Percentiles rank a stretch among this genome's conserved stretches.
These are phyloP conservation scores for Procambarus clarkii DNA, from an alignment of 1,140 invertebrate species.

Conservation along the genomic window DNA sequence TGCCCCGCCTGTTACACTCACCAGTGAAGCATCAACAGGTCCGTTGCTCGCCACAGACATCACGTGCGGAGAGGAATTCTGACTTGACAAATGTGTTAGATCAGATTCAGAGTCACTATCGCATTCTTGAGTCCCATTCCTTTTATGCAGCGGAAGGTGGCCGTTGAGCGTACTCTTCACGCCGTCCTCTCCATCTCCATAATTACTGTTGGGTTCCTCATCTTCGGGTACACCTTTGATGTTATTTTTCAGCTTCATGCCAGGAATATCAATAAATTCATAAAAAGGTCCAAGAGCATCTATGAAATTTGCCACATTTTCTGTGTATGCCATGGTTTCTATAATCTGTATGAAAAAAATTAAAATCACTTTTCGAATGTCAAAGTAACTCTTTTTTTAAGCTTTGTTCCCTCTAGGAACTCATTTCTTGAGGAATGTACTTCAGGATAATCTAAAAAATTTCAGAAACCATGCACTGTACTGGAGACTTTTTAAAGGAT, in stretches of 20 bases:
- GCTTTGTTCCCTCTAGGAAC: neutral
- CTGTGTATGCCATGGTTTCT: slow-evolving; percentile 80
- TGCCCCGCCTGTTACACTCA: neutral
- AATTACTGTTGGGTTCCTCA: neutral
- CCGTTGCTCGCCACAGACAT: neutral
- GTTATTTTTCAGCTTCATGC: slow-evolving; percentile 38
- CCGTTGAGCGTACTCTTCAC: neutral
- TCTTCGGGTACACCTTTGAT: slow-evolving; percentile 17
- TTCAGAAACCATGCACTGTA: no score
- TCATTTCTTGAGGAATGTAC: no score
- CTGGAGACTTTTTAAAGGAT: no score
- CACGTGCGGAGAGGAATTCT: slow-evolving; percentile 16
- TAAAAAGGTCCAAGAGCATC: slow-evolving; percentile 79
- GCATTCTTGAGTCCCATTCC: neutral
- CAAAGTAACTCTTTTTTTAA: neutral
- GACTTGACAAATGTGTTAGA: neutral
- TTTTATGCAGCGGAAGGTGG: neutral
- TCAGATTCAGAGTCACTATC: slow-evolving; percentile 1
- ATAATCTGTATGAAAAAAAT: slow-evolving; percentile 76
- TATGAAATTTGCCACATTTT: slow-evolving; percentile 78
- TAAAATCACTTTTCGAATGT: neutral
- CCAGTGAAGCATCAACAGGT: neutral
- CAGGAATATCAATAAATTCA: slow-evolving; percentile 76
- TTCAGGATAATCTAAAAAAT: no score
- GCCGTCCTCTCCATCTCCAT: neutral